These are phyloP conservation scores for Turnix velox DNA, from an alignment of 2,113 vertebrate species.

Conservation along the genomic window DNA sequence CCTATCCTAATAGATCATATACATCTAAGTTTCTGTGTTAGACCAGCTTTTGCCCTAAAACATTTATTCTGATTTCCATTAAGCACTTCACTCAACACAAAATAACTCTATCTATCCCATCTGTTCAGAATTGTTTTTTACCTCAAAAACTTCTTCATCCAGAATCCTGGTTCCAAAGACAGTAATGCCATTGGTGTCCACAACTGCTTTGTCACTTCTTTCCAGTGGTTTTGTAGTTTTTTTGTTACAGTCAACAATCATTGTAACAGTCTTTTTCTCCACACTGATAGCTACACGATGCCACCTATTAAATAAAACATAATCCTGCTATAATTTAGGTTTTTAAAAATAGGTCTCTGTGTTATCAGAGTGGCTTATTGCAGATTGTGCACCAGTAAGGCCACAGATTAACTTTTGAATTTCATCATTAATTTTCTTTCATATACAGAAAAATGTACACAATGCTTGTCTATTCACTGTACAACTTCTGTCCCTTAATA, in stretches of 20 bases:
- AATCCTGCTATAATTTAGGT: not conserved
- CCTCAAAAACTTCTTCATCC: constrained; percentile 95
- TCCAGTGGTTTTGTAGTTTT: constrained; percentile 86
- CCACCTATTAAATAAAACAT: constrained; percentile 78
- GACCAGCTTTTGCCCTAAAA: not conserved
- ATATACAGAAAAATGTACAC: not conserved
- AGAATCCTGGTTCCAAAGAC: constrained; percentile 92
- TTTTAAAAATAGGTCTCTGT: not conserved
- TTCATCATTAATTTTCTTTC: not conserved
- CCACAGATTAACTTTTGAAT: not conserved
- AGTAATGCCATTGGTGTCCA: constrained; percentile 87
- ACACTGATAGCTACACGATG: constrained; percentile 96
- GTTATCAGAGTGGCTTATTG: not conserved
- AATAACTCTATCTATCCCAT: not conserved
- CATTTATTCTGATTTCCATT: not conserved
- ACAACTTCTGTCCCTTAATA: not conserved
- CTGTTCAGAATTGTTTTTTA: constrained; percentile 51
- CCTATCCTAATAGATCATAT: not conserved
- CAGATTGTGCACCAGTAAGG: not conserved
- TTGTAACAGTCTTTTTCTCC: constrained; percentile 93
- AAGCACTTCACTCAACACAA: not conserved
- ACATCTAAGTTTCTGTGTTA: not conserved
- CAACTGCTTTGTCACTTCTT: constrained; percentile 82
- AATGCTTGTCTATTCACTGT: not conserved
- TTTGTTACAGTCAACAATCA: constrained; percentile 95